Evolutionary conservation across 2,888 invertebrate species (phyloP), one percentile per base, ranked within the genome.

Genomic region (Sinohyriopsis cumingii): DNA sequence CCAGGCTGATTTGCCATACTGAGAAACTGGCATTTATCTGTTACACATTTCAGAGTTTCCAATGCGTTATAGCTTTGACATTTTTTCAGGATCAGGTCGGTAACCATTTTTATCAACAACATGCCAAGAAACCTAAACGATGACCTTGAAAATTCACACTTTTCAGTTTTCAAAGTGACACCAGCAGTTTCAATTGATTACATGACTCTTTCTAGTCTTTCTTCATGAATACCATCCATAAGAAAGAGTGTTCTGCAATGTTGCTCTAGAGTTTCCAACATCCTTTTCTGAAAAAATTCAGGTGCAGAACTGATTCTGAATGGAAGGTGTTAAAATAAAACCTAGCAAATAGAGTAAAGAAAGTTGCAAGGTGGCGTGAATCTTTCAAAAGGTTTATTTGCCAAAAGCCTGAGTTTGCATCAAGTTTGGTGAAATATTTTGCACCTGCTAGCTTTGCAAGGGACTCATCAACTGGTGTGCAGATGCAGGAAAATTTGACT

Each of bases 241-340:
- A 73, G 68, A 64, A 75, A 72, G 1, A 75, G 24, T 0, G 70
- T 63, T 22, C 73, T 72, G 1, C 69, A 57, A 25, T 72, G 18
- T 18, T 76, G 73, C 55, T 72, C 71, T 15, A 75, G 59, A 7
- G 73, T 65, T 60, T 80, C 75, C 70, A 88, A 88, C 71, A 91
- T 71, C 5, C 83, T 82, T 82, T 90, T 89, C 78, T 90, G 88
- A 68, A 89, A 90, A n/a, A 87, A 79, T 80, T 90, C 91, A 0
- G 89, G 88, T 6, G 91, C 91, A 64, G 88, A 89, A 2, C 63
- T 68, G 9, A 85, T 79, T 28, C 85, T 82, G 59, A 82, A 79
- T 3, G 81, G 81, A 19, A 84, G 53, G 9, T 78, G 59, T 76
- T 71, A 64, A 77, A 84, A 28, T 73, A 68, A 67, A 66, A 84